phyloP scores from a whole-genome alignment of 2,888 invertebrate genomes.

The Gandaritis pyraliata region DNA sequence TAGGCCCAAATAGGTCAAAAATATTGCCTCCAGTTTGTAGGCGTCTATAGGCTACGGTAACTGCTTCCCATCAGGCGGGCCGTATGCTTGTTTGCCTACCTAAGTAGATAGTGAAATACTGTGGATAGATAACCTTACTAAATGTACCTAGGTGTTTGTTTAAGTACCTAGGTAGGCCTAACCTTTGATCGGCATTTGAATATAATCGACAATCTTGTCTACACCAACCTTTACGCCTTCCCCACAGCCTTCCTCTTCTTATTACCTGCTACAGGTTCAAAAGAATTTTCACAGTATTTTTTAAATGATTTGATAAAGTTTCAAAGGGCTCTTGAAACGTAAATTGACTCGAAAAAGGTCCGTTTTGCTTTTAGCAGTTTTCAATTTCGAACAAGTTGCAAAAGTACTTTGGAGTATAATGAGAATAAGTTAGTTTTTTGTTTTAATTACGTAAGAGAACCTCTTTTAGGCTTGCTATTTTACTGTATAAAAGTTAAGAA shows the following conservation, averaged over 20 bases:
- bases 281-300: conserved; percentile 59
- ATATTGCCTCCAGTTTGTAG: too few species aligned
- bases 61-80: too few species aligned
- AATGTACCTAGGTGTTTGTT: background rate
- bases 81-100: too few species aligned
- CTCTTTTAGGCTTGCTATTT: too few species aligned
- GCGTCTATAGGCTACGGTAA: too few species aligned
- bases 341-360: conserved; percentile 17
- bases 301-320: conserved; percentile 57
- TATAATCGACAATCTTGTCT: background rate
- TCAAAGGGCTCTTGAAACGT: conserved; percentile 34
- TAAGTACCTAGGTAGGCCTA: too few species aligned
- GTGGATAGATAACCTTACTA: background rate
- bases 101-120: too few species aligned
- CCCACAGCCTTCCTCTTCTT: conserved; percentile 27
- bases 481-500: too few species aligned
- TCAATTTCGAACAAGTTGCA: conserved; percentile 10
- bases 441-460: too few species aligned
- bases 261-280: conserved; percentile 53
- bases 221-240: conserved; percentile 5
- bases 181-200: too few species aligned
- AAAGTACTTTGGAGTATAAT: background rate
- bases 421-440: background rate
- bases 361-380: conserved; percentile 14
- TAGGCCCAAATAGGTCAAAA: too few species aligned